Evolutionary conservation across 2,888 invertebrate genomes (phyloP), one percentile per base, ranked within the genome.

Genomic region (Branchinecta sandiegonensis): DNA sequence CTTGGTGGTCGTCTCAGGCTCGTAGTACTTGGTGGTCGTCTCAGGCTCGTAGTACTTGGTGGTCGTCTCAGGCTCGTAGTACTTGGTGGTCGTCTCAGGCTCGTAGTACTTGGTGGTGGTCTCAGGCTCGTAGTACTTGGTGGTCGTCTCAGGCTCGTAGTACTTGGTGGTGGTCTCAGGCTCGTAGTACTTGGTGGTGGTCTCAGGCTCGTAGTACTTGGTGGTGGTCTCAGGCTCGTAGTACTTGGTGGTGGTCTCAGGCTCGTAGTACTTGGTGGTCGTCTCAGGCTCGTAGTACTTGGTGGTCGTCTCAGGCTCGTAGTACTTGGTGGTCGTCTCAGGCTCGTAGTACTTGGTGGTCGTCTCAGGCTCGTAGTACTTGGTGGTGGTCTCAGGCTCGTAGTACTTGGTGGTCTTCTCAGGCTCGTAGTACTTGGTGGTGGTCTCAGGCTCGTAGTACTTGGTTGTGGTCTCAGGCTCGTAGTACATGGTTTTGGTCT

Each of bases 261-360:
- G 63, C 63, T 10, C 23, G 63, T 56, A 56, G 63, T 56, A 56
- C 63, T 56, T 56, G 23, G 56, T 56, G 8, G 56, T 56, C 4
- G 56, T 56, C 23, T 56, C 8, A 9, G 63, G 63, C 11, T 56
- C 63, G 63, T 56, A 56, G 63, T 56, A 56, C 63, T 56, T 56
- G n/a, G 63, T 10, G n/a, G 63, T 17, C 4, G 37, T 37, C 23
- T 56, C 11, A 9, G 63, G 11, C 11, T 56, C 63, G 23, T 56
- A 56, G 63, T 56, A 23, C 63, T 56, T 56, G n/a, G 9, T 56
- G 14, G 63, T 56, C 2, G 63, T 23, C 2, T 56, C 23, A 1
- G 56, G 56, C 14, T 56, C 56, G 17, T 56, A 14, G 56, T 56
- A 14, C 56, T 56, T 56, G 56, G 56, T 56, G n/a, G 56, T 56